Evolutionary conservation across 2,888 invertebrate species (phyloP).

Genomic region (Hypolimnas misippus): DNA sequence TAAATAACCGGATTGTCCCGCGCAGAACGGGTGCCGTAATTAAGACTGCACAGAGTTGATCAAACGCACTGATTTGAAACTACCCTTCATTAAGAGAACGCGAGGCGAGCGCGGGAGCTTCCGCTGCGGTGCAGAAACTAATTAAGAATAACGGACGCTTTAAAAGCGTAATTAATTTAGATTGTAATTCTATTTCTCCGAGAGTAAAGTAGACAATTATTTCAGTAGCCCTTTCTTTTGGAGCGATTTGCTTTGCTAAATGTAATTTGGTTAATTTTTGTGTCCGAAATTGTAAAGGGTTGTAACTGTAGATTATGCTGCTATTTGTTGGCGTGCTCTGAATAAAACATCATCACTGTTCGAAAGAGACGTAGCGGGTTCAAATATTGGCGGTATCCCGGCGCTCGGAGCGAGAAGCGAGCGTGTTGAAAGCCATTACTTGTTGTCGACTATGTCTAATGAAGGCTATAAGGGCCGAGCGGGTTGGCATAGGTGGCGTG

Average conservation of each 20-base stretch:
- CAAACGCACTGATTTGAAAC: slow-evolving; percentile 84
- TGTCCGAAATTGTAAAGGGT: slow-evolving; percentile 71
- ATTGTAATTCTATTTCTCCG: slow-evolving; percentile 84
- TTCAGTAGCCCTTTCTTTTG: slow-evolving; percentile 82
- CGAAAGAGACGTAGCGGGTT: slow-evolving; percentile 35
- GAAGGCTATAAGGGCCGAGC: slow-evolving; percentile 55
- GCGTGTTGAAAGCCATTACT: slow-evolving; percentile 65
- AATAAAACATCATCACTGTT: slow-evolving; percentile 38
- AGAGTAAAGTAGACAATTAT: slow-evolving; percentile 83
- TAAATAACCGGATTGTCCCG: slow-evolving; percentile 85
- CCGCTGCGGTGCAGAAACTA: slow-evolving; percentile 84
- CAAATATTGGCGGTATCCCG: slow-evolving; percentile 28
- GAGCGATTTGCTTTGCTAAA: slow-evolving; percentile 78
- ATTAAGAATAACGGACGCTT: slow-evolving; percentile 85
- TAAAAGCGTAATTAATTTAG: slow-evolving; percentile 85
- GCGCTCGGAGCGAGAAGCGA: slow-evolving; percentile 34
- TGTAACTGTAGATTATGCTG: slow-evolving; percentile 51
- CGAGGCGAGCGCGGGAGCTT: slow-evolving; percentile 70
- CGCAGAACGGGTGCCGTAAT: slow-evolving; percentile 82
- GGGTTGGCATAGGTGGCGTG: slow-evolving; percentile 51
- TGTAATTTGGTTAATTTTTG: slow-evolving; percentile 80
- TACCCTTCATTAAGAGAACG: slow-evolving; percentile 83
- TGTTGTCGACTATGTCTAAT: slow-evolving; percentile 63
- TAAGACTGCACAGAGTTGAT: slow-evolving; percentile 85
- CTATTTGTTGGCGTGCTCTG: slow-evolving; percentile 48